These are phyloP conservation scores for Branchinecta lynchi DNA, from an alignment of 1,140 invertebrate species.

Conservation along the genomic window DNA sequence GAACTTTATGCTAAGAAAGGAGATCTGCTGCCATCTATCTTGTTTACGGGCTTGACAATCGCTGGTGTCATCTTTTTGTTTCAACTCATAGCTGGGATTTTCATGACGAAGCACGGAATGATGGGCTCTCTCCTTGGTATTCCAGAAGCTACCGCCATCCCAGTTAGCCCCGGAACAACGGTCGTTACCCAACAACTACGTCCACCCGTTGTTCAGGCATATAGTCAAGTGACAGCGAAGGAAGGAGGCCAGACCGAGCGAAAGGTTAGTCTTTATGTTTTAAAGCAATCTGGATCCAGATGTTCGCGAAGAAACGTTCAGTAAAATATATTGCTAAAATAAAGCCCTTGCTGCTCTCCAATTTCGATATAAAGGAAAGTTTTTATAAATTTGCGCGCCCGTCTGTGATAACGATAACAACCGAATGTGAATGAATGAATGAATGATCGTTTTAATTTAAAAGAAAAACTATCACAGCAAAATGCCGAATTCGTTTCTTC, in stretches of 20 bases:
- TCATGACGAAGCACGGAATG: background rate
- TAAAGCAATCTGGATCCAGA: too few relatives aligned
- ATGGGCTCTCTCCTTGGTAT: background rate
- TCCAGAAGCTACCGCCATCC: background rate
- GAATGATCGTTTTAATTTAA: too few relatives aligned
- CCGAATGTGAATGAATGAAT: too few relatives aligned
- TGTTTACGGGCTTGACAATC: constrained; percentile 10
- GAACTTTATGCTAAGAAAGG: constrained; percentile 4
- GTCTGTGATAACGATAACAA: too few relatives aligned
- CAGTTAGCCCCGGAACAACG: background rate
- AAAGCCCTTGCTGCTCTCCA: too few relatives aligned
- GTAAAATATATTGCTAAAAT: too few relatives aligned
- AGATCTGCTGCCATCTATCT: constrained; percentile 10
- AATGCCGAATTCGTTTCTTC: too few relatives aligned
- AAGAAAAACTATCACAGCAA: too few relatives aligned
- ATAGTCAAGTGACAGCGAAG: background rate
- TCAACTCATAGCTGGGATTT: background rate
- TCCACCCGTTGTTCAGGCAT: background rate
- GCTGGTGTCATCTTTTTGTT: constrained; percentile 5
- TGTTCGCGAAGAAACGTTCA: too few relatives aligned
- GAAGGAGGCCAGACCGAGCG: background rate
- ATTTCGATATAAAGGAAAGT: too few relatives aligned
- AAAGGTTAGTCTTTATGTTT: background rate
- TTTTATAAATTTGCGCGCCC: too few relatives aligned
- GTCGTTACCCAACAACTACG: background rate